Base-by-base conservation (phyloP, 2,888 invertebrate species). In the Drosophila setosimentum region DNA sequence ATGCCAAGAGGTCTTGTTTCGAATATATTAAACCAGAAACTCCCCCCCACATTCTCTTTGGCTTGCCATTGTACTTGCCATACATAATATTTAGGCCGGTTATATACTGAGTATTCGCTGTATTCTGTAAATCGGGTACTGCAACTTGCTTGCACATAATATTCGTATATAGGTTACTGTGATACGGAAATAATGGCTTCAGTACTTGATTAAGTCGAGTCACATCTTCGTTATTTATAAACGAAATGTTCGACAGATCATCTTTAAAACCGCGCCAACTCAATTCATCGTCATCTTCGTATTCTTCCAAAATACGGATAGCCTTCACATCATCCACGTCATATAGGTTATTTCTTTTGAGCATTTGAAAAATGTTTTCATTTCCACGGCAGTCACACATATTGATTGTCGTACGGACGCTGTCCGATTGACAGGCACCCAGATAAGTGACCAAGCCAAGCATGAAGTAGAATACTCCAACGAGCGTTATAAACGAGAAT, bases 381-480 rank as follows among this genome's bases (percentile, higher is more conserved):
- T 49, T 42, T 6, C 24, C 30, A n/a, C 37, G 18, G 40, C 71
- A 71, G 13, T 58, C 51, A 10, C 29, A 96, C 27, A 55, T 27
- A 27, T 11, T 55, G 18, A 5, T 8, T 18, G 35, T 10, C 37
- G 18, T 18, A 18, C 37, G 10, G 18, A 4, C 37, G 54, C 53
- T n/a, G 18, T 7, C 13, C 27, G 18, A n/a, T 13, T 11, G 96
- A 93, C 98, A 98, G 58, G 96, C 91, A 49, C 95, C 94, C 71
- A 96, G 94, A 86, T 96, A 95, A 27, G 95, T 93, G 30, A 95
- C 92, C 11, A 96, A 94, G 35, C 97, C 97, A 21, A 94, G 92
- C 55, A 95, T 87, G 94, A 97, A 96, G 92, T 96, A 95, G 4
- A 93, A 94, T n/a, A 96, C 93, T 60, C 96, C 95, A 77, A 96